A percentile compares a stretch with the other conserved stretches of the same genome.
These are phyloP conservation scores for Harpagifer antarcticus DNA, from an alignment of 2,797 vertebrate species.

Conservation along the genomic window DNA sequence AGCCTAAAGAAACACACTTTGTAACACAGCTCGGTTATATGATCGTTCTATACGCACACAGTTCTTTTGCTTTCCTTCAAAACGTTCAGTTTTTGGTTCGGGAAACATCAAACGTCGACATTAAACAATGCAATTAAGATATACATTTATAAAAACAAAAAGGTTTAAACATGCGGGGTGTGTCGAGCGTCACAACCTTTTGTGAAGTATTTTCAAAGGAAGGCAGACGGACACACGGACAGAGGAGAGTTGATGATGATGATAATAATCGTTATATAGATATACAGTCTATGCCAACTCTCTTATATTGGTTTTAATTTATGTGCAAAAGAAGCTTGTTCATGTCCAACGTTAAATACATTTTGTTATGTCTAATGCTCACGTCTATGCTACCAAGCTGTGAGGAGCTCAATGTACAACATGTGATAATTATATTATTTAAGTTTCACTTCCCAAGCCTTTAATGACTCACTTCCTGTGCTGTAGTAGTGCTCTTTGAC, in stretches of 20 bases:
- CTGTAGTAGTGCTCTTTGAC: too few species aligned
- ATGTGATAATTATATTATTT: neutral
- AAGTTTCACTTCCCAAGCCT: neutral
- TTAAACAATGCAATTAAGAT: conserved; percentile 64
- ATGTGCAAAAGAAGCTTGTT: conserved; percentile 82
- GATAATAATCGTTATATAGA: conserved; percentile 32
- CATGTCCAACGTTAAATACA: conserved; percentile 65
- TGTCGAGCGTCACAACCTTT: conserved; percentile 72
- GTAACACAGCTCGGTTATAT: conserved; percentile 66
- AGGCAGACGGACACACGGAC: conserved; percentile 52
- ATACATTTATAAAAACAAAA: conserved; percentile 59
- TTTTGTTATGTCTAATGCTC: conserved; percentile 46
- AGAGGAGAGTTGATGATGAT: conserved; percentile 34
- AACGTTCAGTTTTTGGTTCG: conserved; percentile 80
- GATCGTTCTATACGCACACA: conserved; percentile 74
- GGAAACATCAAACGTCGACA: conserved; percentile 76
- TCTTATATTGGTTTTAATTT: conserved; percentile 63
- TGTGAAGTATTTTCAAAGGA: conserved; percentile 60
- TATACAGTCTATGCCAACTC: conserved; percentile 51
- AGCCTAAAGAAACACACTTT: conserved; percentile 59
- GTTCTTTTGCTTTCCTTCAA: conserved; percentile 55
- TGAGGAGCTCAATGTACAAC: neutral
- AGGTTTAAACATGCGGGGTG: conserved; percentile 75
- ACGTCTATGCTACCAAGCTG: conserved; percentile 23
- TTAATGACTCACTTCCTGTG: too few species aligned